Percentiles rank a stretch among this genome's conserved stretches.
Evolutionary conservation across 2,888 invertebrate species (phyloP).

Genomic region (Pseudoips prasinana): DNA sequence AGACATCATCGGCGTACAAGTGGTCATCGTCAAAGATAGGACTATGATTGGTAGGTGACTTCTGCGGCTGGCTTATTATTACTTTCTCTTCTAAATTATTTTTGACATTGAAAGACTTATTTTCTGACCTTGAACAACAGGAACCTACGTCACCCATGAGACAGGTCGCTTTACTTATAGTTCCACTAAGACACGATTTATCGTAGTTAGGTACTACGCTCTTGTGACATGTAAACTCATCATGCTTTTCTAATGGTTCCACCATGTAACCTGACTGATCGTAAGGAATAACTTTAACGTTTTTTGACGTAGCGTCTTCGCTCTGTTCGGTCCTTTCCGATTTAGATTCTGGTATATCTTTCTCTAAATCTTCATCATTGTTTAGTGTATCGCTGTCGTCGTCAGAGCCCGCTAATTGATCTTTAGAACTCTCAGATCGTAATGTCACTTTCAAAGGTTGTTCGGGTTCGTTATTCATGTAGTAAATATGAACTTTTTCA

Average conservation of each 20-base stretch:
- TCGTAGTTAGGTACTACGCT: slow-evolving; percentile 72
- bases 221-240: slow-evolving; percentile 63
- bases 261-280: slow-evolving; percentile 78
- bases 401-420: slow-evolving; percentile 84
- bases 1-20: slow-evolving; percentile 83
- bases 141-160: slow-evolving; percentile 71
- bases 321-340: slow-evolving; percentile 62
- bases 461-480: slow-evolving; percentile 88
- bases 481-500: slow-evolving; percentile 90
- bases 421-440: slow-evolving; percentile 84
- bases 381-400: slow-evolving; percentile 87
- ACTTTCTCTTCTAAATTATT: slow-evolving; percentile 75
- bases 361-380: slow-evolving; percentile 83
- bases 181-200: slow-evolving; percentile 72
- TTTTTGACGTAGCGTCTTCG: slow-evolving; percentile 58
- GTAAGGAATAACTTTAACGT: slow-evolving; percentile 66
- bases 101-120: slow-evolving; percentile 61
- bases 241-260: slow-evolving; percentile 68
- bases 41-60: slow-evolving; percentile 82
- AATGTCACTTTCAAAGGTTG: slow-evolving; percentile 89
- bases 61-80: slow-evolving; percentile 83
- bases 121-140: slow-evolving; percentile 69
- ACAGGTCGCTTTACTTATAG: slow-evolving; percentile 72
- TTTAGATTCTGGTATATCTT: slow-evolving; percentile 78
- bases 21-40: slow-evolving; percentile 83